phyloP scores from a whole-genome alignment of 2,888 invertebrate genomes.

The Dryococelus australis region DNA sequence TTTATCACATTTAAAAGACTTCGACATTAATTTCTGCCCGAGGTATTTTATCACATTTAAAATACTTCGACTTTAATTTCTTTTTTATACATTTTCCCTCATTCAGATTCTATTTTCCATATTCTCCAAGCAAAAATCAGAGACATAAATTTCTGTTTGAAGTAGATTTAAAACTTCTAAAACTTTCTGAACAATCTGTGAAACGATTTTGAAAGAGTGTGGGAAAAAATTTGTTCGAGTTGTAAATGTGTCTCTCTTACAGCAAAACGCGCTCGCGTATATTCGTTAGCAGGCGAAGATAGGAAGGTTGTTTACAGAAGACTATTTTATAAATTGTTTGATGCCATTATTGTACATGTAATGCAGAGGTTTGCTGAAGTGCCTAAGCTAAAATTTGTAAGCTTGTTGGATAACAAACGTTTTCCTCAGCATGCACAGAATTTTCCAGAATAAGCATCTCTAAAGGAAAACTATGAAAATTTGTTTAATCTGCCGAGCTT shows the following conservation, averaged over 20 bases:
- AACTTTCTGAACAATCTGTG: neutral
- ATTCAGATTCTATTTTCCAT: neutral
- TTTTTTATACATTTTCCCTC: neutral
- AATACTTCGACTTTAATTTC: too few relatives aligned
- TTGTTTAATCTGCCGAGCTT: neutral
- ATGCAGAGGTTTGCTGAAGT: too few relatives aligned
- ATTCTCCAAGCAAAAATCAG: too few relatives aligned
- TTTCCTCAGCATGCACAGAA: neutral
- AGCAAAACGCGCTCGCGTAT: neutral
- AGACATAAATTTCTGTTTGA: neutral
- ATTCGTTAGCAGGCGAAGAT: neutral
- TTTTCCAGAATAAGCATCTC: slow-evolving; percentile 8
- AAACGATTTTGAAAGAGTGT: too few relatives aligned
- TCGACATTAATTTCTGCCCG: neutral
- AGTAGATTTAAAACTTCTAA: neutral
- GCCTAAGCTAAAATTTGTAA: too few relatives aligned
- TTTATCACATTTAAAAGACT: neutral
- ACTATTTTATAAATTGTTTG: neutral
- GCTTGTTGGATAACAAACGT: too few relatives aligned
- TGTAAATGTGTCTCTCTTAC: neutral
- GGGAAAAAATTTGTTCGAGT: neutral
- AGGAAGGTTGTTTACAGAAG: neutral
- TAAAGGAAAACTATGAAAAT: neutral
- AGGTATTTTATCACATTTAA: too few relatives aligned
- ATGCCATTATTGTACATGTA: too few relatives aligned